A percentile compares a stretch with the other conserved stretches of the same genome.
Evolutionary conservation across 1,140 invertebrate genomes (phyloP).

Genomic region (Thaumatotibia leucotreta): DNA sequence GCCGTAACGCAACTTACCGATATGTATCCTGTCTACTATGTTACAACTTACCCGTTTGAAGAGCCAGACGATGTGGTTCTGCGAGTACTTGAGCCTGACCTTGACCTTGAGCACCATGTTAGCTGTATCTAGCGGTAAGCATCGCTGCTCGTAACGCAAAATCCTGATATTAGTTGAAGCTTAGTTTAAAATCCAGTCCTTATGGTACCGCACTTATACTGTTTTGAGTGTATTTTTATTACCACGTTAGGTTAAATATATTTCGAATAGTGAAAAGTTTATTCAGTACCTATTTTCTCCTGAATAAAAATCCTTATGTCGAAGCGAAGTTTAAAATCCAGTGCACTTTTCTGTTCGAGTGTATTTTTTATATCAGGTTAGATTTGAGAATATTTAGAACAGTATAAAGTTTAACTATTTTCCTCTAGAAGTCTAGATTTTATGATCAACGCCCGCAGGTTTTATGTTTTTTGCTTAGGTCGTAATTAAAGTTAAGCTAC

Average conservation of each 20-base stretch:
- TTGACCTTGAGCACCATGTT: conserved; percentile 74
- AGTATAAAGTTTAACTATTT: not conserved
- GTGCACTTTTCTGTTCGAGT: not conserved
- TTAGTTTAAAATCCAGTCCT: not conserved
- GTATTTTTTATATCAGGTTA: not conserved
- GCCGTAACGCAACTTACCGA: no score
- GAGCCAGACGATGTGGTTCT: conserved; percentile 68
- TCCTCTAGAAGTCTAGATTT: not conserved
- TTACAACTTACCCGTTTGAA: conserved; percentile 63
- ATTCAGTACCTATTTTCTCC: no score
- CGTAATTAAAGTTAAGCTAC: not conserved
- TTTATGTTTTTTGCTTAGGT: not conserved
- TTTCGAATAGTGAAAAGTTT: no score
- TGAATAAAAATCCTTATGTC: conserved; percentile 31
- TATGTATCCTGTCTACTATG: not conserved
- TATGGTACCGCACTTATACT: not conserved
- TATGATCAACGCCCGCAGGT: not conserved
- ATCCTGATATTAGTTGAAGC: conserved; percentile 19
- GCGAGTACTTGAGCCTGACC: conserved; percentile 68
- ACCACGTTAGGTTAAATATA: no score
- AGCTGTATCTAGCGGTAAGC: conserved; percentile 54
- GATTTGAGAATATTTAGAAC: not conserved
- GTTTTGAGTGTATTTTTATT: no score
- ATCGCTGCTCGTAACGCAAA: conserved; percentile 39
- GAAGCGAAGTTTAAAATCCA: not conserved